phyloP scores from a whole-genome alignment of 2,797 vertebrate genomes.

The Carcharodon carcharias region DNA sequence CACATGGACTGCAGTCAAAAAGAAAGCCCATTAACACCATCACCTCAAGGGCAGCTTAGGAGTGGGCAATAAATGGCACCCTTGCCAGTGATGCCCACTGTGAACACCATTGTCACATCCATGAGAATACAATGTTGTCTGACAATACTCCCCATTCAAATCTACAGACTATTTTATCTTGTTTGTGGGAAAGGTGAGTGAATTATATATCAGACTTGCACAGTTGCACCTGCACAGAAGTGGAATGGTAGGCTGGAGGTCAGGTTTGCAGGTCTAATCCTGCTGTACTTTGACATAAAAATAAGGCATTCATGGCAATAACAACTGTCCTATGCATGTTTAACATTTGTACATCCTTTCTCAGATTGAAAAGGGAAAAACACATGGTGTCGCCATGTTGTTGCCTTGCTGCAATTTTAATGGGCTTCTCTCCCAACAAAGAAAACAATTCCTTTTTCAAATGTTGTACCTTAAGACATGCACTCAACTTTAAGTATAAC shows the following conservation, averaged over 20 bases:
- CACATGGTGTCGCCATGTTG: background rate
- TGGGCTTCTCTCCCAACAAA: background rate
- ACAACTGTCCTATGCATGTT: background rate
- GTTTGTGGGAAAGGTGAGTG: background rate
- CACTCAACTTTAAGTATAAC: background rate
- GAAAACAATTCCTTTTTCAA: background rate
- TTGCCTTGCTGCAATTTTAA: background rate
- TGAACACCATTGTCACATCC: background rate
- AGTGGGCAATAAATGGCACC: background rate
- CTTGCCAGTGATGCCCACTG: background rate
- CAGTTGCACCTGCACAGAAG: background rate
- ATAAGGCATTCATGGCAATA: background rate
- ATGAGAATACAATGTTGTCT: background rate
- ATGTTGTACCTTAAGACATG: background rate
- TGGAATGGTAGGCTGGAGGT: background rate
- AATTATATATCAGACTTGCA: background rate
- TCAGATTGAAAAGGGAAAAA: background rate
- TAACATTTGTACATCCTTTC: background rate
- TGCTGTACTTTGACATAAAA: background rate
- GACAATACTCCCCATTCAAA: background rate
- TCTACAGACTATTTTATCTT: background rate
- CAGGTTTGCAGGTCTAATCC: background rate
- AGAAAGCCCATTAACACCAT: background rate
- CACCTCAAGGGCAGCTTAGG: background rate
- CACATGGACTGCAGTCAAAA: background rate